A percentile compares a stretch with the other conserved stretches of the same genome.
These are phyloP conservation scores for Hirudo medicinalis DNA, from an alignment of 1,140 invertebrate species.

Conservation along the genomic window DNA sequence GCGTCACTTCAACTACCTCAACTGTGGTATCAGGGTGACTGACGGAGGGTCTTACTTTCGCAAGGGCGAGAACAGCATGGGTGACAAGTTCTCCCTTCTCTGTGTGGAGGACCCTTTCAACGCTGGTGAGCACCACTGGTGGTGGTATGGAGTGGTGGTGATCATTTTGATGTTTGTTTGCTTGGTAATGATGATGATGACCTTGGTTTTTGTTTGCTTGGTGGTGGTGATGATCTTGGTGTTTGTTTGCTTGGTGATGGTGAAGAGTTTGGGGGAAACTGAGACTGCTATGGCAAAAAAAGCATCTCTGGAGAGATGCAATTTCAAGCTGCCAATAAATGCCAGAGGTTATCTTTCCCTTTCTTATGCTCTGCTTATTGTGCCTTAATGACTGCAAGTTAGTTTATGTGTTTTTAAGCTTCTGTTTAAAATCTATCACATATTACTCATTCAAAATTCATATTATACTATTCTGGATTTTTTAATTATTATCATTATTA, in stretches of 20 bases:
- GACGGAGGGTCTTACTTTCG: constrained; percentile 83
- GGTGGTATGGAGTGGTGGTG: too few relatives aligned
- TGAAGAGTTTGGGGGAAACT: too few relatives aligned
- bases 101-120: constrained; percentile 97
- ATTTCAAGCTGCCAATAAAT: not conserved
- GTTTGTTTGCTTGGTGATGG: not conserved
- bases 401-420: not conserved
- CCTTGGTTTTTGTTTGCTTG: too few relatives aligned
- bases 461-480: not conserved
- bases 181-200: not conserved
- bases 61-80: constrained; percentile 82
- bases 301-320: too few relatives aligned
- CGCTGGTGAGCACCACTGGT: constrained; percentile 46
- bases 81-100: constrained; percentile 72
- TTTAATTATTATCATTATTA: not conserved
- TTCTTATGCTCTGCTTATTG: not conserved
- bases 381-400: not conserved
- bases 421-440: not conserved
- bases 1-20: constrained; percentile 83
- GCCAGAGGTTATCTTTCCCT: not conserved
- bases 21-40: constrained; percentile 83
- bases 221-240: too few relatives aligned
- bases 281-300: too few relatives aligned
- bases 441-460: not conserved
- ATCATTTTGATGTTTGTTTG: not conserved